Conservation (phyloP, 2,113 vertebrate genomes). For the Rhinopithecus roxellana region DNA sequence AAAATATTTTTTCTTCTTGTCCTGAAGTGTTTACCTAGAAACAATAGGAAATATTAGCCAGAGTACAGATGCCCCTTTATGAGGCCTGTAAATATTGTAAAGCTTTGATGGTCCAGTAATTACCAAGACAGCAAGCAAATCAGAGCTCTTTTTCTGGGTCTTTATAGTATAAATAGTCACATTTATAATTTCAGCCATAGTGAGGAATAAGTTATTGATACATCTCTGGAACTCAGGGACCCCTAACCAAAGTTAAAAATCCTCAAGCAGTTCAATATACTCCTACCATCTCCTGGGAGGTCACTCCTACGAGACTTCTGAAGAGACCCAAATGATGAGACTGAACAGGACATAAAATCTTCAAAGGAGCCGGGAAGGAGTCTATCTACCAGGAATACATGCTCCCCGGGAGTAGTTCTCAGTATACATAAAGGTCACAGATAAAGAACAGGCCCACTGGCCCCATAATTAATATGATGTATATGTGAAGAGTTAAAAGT, state of each 20-base stretch:
- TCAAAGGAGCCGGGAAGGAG: constrained; percentile 14
- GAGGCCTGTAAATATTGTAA: constrained; percentile 16
- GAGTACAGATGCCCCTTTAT: background rate
- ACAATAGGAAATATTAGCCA: constrained; percentile 47
- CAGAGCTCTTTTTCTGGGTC: background rate
- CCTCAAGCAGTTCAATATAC: background rate
- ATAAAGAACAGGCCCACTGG: background rate
- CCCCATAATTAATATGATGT: background rate
- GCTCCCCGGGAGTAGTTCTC: background rate
- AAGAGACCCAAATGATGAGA: background rate
- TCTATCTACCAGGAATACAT: background rate
- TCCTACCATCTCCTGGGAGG: background rate
- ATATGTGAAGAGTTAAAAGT: background rate
- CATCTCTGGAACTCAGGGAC: background rate
- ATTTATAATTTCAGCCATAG: constrained; percentile 42
- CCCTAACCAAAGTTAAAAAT: constrained; percentile 6
- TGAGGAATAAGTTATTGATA: background rate
- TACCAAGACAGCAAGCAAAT: constrained; percentile 8
- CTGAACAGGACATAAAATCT: constrained; percentile 47
- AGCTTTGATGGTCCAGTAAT: constrained; percentile 19
- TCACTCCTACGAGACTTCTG: background rate
- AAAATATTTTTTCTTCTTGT: constrained; percentile 22
- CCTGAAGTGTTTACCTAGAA: constrained; percentile 46
- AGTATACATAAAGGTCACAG: constrained; percentile 13
- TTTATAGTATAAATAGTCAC: background rate